These are phyloP conservation scores for Epinotia ramella DNA, from an alignment of 2,888 invertebrate species.

Conservation along the genomic window DNA sequence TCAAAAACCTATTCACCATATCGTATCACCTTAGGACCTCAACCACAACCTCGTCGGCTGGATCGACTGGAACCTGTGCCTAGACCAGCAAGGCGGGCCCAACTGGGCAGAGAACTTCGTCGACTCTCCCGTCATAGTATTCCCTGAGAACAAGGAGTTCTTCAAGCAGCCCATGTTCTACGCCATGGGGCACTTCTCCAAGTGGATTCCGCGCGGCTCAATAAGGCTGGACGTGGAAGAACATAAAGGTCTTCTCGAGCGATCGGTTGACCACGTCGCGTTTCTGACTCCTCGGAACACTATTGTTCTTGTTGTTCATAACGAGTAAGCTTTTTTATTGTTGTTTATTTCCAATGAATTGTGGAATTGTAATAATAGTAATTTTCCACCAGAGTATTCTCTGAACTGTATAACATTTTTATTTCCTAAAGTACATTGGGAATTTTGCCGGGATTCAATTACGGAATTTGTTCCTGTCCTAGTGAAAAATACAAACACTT, in stretches of 20 bases:
- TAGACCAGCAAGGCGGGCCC: slow-evolving; percentile 91
- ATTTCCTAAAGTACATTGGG: too few relatives aligned
- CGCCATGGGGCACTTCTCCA: slow-evolving; percentile 90
- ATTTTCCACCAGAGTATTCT: too few relatives aligned
- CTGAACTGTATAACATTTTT: too few relatives aligned
- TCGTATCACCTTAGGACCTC: slow-evolving; percentile 80
- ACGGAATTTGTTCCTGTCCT: too few relatives aligned
- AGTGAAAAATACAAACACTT: too few relatives aligned
- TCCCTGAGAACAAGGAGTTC: slow-evolving; percentile 86
- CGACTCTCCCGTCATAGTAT: slow-evolving; percentile 88
- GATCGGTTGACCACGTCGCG: slow-evolving; percentile 54
- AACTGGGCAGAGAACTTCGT: slow-evolving; percentile 90
- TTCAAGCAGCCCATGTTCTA: slow-evolving; percentile 96
- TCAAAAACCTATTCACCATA: not conserved
- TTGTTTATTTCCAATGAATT: not conserved
- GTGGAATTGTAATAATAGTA: too few relatives aligned
- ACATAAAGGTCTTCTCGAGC: slow-evolving; percentile 47
- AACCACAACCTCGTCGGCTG: slow-evolving; percentile 91
- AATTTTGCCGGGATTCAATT: too few relatives aligned
- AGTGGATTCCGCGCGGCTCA: slow-evolving; percentile 87
- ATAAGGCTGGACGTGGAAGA: slow-evolving; percentile 55
- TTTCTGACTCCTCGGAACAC: slow-evolving; percentile 67
- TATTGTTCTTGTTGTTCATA: slow-evolving; percentile 68
- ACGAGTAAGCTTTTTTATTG: slow-evolving; percentile 61
- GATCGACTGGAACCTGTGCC: slow-evolving; percentile 95